These are phyloP conservation scores for Cherax destructor DNA, from an alignment of 1,140 invertebrate species.

Conservation along the genomic window DNA sequence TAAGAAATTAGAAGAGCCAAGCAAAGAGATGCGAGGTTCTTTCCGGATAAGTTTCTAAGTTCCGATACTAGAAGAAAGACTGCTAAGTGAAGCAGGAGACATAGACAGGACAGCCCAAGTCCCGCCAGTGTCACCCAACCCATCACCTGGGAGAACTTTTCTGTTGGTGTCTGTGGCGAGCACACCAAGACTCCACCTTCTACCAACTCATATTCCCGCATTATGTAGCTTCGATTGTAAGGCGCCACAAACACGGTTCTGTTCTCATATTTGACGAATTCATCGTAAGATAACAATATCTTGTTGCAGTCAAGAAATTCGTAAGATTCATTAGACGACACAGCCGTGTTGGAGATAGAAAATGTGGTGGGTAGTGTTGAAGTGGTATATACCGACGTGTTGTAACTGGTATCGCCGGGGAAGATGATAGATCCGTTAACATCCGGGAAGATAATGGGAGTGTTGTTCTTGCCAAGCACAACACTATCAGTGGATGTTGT, in stretches of 20 bases:
- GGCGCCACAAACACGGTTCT: constrained; percentile 74
- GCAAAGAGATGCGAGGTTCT: constrained; percentile 78
- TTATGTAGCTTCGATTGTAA: constrained; percentile 74
- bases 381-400: not conserved
- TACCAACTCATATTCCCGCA: constrained; percentile 73
- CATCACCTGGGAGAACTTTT: constrained; percentile 76
- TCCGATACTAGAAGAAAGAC: constrained; percentile 77
- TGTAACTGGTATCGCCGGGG: not conserved
- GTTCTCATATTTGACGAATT: constrained; percentile 75
- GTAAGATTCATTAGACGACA: not conserved
- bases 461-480: constrained; percentile 69
- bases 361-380: not conserved
- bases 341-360: constrained; percentile 3
- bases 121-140: constrained; percentile 77
- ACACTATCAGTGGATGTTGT: constrained; percentile 51
- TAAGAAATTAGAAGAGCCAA: constrained; percentile 77
- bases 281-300: constrained; percentile 73
- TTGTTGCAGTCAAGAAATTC: constrained; percentile 70
- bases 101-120: constrained; percentile 77
- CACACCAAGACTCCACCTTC: constrained; percentile 73
- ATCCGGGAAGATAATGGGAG: constrained; percentile 61
- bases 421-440: not conserved
- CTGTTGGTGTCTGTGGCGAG: constrained; percentile 68
- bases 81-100: constrained; percentile 77
- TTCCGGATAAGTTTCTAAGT: constrained; percentile 78